A percentile compares a stretch with the other conserved stretches of the same genome.
These are phyloP conservation scores for Oreochromis spilurus DNA, from an alignment of 2,113 vertebrate species.

Conservation along the genomic window DNA sequence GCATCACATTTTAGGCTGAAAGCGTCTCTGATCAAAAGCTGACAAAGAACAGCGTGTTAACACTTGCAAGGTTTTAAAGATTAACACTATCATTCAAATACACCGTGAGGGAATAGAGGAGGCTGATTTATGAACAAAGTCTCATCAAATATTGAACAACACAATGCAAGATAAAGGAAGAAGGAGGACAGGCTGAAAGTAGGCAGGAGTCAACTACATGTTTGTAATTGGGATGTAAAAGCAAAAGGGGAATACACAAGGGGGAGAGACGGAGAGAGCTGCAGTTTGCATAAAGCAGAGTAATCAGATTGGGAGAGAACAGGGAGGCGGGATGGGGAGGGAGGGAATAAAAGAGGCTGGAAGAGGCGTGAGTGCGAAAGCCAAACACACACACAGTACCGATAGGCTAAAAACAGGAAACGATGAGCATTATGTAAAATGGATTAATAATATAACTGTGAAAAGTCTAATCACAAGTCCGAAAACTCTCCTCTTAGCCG, in stretches of 20 bases:
- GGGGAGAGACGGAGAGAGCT: constrained; percentile 19
- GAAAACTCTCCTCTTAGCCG: not conserved
- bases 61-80: constrained; percentile 1
- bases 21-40: constrained; percentile 2
- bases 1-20: not conserved
- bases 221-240: constrained; percentile 57
- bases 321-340: not conserved
- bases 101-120: constrained; percentile 13
- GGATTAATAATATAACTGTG: not conserved
- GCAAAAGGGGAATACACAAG: constrained; percentile 32
- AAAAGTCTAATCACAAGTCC: not conserved
- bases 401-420: not conserved
- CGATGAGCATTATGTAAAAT: not conserved
- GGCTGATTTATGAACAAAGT: constrained; percentile 60
- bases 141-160: constrained; percentile 68
- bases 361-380: not conserved
- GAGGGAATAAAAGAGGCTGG: not conserved
- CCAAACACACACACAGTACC: not conserved
- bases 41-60: constrained; percentile 14
- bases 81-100: constrained; percentile 41
- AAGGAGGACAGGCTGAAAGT: constrained; percentile 12
- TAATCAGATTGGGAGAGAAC: constrained; percentile 42
- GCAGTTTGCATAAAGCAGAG: constrained; percentile 61
- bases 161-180: constrained; percentile 36
- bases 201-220: constrained; percentile 31